Conservation (phyloP, 2,888 invertebrate genomes). For the Eupithecia subumbrata region DNA sequence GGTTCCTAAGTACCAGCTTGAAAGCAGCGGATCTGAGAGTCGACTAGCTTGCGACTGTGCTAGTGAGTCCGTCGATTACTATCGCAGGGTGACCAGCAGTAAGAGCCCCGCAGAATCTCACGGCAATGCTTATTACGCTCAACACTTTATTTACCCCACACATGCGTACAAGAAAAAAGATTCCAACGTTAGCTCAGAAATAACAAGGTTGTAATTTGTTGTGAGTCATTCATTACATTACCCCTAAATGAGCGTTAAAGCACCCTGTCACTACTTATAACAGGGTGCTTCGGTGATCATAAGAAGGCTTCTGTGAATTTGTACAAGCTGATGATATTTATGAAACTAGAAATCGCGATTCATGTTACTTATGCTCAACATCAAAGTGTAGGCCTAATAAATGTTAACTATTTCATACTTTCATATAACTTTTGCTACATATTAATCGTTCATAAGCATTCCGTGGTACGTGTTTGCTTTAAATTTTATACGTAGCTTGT, state of each 20-base stretch:
- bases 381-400: conserved; percentile 46
- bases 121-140: conserved; percentile 70
- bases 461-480: conserved; percentile 5
- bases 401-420: conserved; percentile 15
- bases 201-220: conserved; percentile 84
- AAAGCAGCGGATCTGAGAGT: conserved; percentile 86
- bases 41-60: conserved; percentile 89
- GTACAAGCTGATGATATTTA: neutral
- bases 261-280: neutral
- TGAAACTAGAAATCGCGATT: conserved; percentile 17
- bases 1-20: conserved; percentile 85
- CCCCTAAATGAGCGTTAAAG: neutral
- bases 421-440: conserved; percentile 3
- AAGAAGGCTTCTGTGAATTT: no score
- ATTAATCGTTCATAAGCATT: conserved; percentile 13
- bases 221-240: neutral
- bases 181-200: conserved; percentile 87
- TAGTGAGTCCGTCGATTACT: conserved; percentile 76
- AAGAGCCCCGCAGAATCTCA: conserved; percentile 70
- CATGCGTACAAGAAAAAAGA: conserved; percentile 81
- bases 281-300: no score
- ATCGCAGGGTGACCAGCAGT: conserved; percentile 63
- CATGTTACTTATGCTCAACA: conserved; percentile 56
- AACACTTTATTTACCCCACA: conserved; percentile 79
- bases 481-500: conserved; percentile 7